Conservation (phyloP, 2,113 vertebrate genomes). For the Microcebus jonahi region DNA sequence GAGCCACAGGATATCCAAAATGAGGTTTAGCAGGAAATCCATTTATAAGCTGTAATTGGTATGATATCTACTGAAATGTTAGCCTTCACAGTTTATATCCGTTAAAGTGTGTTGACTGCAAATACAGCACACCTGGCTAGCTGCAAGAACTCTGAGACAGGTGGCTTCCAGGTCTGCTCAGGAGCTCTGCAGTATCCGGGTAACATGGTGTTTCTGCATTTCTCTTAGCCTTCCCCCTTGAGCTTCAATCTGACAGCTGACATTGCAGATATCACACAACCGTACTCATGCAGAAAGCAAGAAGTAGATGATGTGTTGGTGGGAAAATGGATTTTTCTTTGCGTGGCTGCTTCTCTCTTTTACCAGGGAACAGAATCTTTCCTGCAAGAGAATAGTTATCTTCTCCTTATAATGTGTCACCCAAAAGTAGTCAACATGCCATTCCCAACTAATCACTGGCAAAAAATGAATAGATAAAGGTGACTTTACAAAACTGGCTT, state of each 20-base stretch:
- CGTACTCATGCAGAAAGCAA: neutral
- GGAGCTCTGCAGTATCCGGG: accelerated
- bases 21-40: neutral
- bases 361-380: neutral
- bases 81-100: neutral
- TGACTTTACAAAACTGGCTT: neutral
- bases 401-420: neutral
- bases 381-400: neutral
- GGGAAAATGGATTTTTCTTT: neutral
- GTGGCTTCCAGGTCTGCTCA: neutral
- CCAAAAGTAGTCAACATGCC: neutral
- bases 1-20: neutral
- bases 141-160: neutral
- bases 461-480: neutral
- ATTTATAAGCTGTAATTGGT: neutral
- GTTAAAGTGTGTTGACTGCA: neutral
- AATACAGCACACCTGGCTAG: neutral
- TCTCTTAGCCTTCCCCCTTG: neutral
- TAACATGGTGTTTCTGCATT: neutral
- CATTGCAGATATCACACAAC: neutral
- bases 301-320: neutral
- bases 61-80: neutral
- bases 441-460: neutral
- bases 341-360: neutral
- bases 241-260: neutral